Conservation (phyloP, 2,888 invertebrate species). For the Xylophagus ater region DNA sequence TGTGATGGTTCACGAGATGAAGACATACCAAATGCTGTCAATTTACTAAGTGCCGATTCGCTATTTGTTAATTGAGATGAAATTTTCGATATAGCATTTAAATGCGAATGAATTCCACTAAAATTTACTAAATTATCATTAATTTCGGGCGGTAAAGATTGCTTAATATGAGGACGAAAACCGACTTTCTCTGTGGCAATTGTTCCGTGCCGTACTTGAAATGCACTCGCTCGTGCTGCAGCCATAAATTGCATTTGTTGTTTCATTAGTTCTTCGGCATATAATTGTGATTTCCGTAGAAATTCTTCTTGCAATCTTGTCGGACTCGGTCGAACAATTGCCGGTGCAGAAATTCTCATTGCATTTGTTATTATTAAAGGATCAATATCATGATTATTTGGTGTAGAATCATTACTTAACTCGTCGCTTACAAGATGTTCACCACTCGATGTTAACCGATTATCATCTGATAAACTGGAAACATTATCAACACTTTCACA, state of each 20-base stretch:
- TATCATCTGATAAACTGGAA: conserved; percentile 15
- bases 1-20: conserved; percentile 10
- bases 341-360: conserved; percentile 22
- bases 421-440: conserved; percentile 13
- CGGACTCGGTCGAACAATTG: conserved; percentile 24
- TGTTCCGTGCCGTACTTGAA: conserved; percentile 24
- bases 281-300: conserved; percentile 36
- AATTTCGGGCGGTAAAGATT: conserved; percentile 15
- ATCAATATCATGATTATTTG: conserved; percentile 17
- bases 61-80: conserved; percentile 31
- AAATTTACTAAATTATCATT: conserved; percentile 21
- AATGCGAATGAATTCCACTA: conserved; percentile 52
- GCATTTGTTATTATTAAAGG: conserved; percentile 23
- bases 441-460: conserved; percentile 6
- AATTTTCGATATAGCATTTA: conserved; percentile 57
- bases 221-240: conserved; percentile 35
- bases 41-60: conserved; percentile 28
- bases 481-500: conserved; percentile 16
- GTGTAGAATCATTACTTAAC: conserved; percentile 15
- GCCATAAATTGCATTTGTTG: conserved; percentile 40
- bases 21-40: conserved; percentile 31
- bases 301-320: conserved; percentile 37
- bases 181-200: conserved; percentile 16
- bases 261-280: conserved; percentile 39
- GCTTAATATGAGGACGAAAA: conserved; percentile 19